Evolutionary conservation across 2,797 vertebrate species (phyloP), one percentile per base, ranked within the genome.

Genomic region (Phoxinus dragarum): DNA sequence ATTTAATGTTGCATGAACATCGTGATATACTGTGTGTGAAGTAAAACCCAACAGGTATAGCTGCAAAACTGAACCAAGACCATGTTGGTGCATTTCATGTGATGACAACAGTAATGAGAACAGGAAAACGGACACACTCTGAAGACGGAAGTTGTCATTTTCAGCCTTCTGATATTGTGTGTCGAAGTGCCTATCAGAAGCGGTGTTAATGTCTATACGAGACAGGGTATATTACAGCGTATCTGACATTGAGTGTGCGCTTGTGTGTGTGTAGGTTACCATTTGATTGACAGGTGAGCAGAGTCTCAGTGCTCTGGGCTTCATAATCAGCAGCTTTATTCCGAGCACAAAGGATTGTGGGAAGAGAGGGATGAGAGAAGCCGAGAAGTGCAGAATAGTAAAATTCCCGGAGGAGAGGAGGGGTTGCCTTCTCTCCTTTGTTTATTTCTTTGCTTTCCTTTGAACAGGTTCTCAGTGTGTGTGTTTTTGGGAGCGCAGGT

Each of bases 291-390:
- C 94, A 96, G 95, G 93, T 95, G 94, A 94, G 95, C 94, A 93
- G 95, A 94, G 94, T 95, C 94, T 93, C 92, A 93, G 93, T 95
- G 95, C 93, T 94, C 93, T 91, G 94, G 95, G 95, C 94, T 94
- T 93, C 94, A 95, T 95, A 95, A 95, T 96, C 93, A 91, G 94
- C 94, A 94, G 95, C 95, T 95, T 96, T 95, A 96, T 96, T 93
- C 95, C 93, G 89, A 93, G 94, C 95, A 96, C 94, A 96, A 95
- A 96, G 94, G 94, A 95, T 94, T 93, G 93, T 93, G 94, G 94
- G 93, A 94, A 94, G 92, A 93, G 93, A 95, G 88, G 89, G 90
- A 93, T 93, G 93, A 94, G 93, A 94, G 93, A 91, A 94, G 91
- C 92, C 92, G 94, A 94, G 94, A 93, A 96, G 94, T 94, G 90